phyloP scores from a whole-genome alignment of 2,113 vertebrate species.

The Marmota monax region DNA sequence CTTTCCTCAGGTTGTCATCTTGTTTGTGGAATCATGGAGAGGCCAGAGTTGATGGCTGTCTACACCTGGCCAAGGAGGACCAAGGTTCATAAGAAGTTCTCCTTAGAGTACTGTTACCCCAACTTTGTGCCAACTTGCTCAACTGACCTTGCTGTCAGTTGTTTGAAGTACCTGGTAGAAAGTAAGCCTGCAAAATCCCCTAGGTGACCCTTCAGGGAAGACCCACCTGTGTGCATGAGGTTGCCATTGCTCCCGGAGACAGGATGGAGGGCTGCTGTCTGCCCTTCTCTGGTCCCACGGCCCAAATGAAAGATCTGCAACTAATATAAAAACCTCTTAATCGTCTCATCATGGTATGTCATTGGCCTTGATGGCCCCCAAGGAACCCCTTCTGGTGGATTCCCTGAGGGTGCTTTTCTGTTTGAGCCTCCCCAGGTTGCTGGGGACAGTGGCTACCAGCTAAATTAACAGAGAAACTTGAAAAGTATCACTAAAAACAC shows the following conservation, averaged over 20 bases:
- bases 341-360: neutral
- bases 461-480: neutral
- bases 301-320: neutral
- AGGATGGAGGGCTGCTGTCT: neutral
- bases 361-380: too few species aligned
- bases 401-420: neutral
- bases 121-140: neutral
- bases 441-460: neutral
- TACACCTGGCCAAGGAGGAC: neutral
- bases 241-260: neutral
- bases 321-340: neutral
- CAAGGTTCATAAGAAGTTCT: neutral
- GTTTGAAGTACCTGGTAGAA: neutral
- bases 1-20: neutral
- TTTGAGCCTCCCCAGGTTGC: neutral
- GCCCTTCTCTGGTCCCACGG: neutral
- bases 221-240: neutral
- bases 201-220: neutral
- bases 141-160: neutral
- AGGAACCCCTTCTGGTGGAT: neutral
- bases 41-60: neutral
- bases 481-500: neutral
- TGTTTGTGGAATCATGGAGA: neutral
- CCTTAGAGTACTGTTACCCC: neutral
- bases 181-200: neutral